Conservation (phyloP, 92 coral and sea anemone species). For the Siderastrea siderea region DNA sequence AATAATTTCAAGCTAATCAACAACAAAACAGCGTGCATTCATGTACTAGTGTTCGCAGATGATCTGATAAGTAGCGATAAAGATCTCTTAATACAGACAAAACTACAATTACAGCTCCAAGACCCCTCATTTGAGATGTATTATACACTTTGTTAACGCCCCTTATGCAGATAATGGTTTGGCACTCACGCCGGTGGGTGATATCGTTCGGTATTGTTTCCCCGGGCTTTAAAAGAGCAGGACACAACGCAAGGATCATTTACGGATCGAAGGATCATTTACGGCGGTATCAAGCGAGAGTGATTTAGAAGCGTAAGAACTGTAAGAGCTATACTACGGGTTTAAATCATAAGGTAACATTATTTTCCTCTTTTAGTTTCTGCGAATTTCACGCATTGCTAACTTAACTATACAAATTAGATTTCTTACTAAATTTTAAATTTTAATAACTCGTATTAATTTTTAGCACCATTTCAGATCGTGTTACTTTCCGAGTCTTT, state of each 20-base stretch:
- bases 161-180: slow-evolving; percentile 76
- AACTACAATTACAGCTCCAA: slow-evolving; percentile 68
- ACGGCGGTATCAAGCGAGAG: background rate
- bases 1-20: slow-evolving; percentile 26
- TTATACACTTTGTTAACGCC: slow-evolving; percentile 71
- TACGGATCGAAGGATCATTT: background rate
- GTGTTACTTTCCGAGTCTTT: background rate
- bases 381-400: background rate
- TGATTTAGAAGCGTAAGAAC: background rate
- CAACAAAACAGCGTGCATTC: slow-evolving; percentile 10
- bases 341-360: background rate
- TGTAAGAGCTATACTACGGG: background rate
- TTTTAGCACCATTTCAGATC: slow-evolving; percentile 16
- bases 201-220: slow-evolving; percentile 71
- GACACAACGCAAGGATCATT: slow-evolving; percentile 6
- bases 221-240: slow-evolving; percentile 81
- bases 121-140: slow-evolving; percentile 23
- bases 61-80: slow-evolving; percentile 61
- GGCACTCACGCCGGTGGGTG: slow-evolving; percentile 67
- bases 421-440: slow-evolving; percentile 1
- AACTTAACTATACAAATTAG: background rate
- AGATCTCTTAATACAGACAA: slow-evolving; percentile 58
- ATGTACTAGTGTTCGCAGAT: slow-evolving; percentile 23
- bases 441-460: slow-evolving; percentile 3
- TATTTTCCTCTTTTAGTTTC: background rate